Evolutionary conservation across 92 coral and sea anemone genomes (phyloP), one percentile per base, ranked within the genome.

Genomic region (Parazoanthus darwini): DNA sequence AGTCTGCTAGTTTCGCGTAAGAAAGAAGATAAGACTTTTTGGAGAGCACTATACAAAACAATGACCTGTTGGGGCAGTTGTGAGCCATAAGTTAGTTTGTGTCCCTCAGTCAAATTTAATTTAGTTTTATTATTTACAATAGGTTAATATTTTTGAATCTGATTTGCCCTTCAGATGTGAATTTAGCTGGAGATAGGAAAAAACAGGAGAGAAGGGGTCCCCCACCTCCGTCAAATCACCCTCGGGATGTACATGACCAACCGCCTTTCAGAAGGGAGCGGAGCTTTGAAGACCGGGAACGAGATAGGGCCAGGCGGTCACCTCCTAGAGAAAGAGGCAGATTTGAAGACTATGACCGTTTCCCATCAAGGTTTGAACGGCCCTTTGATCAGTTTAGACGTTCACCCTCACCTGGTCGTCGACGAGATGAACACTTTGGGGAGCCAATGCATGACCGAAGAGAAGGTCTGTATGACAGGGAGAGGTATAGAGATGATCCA

Each of bases 161-260:
- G 14, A 20, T 82, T 78, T 66, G 22, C 33, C 43, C 20, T 85
- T 81, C 89, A 97, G 99, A 97, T 94, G 99, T 97, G 9, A 96
- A 97, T 91, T 91, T 97, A 87, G 99, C 98, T 82, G 93, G 95
- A 74, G 99, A 97, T 14, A 91, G 98, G 84, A 90, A 92, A 91
- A 97, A 91, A 80, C 44, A 78, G 80, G 91, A 89, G 79, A 79
- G 92, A 89, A 85, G 93, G 81, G 86, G 91, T 70, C 72, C 90
- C 51, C 82, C 87, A 51, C 74, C 71, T 20, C 92, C 89, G 11
- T 66, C 71, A 22, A 25, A 42, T 7, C 68, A 85, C 67, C 90
- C 92, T 50, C 90, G 93, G 9, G 95, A 93, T n/a, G 78, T 85
- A 75, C 88, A 93, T 80, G 78, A 80, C 70, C 90, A 54, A 77